Evolutionary conservation across 2,888 invertebrate species (phyloP).

Genomic region (Eurois occulta): DNA sequence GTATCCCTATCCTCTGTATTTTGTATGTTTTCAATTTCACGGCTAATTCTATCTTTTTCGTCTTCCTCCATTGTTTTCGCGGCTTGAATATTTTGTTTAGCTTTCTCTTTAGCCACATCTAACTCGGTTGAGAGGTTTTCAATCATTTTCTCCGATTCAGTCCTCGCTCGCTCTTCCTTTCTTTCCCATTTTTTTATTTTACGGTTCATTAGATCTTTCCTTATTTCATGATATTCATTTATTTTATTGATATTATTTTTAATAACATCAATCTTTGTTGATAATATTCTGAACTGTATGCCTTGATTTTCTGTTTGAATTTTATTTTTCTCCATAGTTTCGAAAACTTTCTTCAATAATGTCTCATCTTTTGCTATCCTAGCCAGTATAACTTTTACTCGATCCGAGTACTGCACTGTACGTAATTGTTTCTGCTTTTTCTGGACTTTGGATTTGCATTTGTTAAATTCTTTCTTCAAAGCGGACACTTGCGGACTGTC

Average conservation of each 20-base stretch:
- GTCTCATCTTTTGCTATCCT: neutral
- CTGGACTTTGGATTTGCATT: neutral
- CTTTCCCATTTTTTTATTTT: slow-evolving; percentile 16
- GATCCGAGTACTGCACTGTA: neutral
- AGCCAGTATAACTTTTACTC: neutral
- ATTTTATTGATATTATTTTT: slow-evolving; percentile 13
- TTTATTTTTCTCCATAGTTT: neutral
- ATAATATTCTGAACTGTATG: neutral
- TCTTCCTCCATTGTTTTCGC: neutral
- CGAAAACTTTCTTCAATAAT: neutral
- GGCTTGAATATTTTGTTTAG: slow-evolving; percentile 7
- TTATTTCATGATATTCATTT: neutral
- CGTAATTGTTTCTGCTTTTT: slow-evolving; percentile 7
- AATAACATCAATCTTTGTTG: neutral
- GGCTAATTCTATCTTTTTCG: slow-evolving; percentile 8
- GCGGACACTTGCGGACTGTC: neutral
- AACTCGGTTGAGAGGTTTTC: too few relatives aligned
- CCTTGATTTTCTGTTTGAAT: neutral
- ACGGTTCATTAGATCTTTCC: neutral
- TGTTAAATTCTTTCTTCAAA: neutral
- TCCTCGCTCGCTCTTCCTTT: slow-evolving; percentile 5
- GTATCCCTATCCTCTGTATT: neutral
- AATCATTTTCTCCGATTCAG: neutral
- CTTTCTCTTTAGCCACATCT: slow-evolving; percentile 6
- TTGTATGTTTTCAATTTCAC: slow-evolving; percentile 18